A percentile compares a stretch with the other conserved stretches of the same genome.
Conservation (phyloP, 2,888 invertebrate genomes). For the Pheosia tremula region DNA sequence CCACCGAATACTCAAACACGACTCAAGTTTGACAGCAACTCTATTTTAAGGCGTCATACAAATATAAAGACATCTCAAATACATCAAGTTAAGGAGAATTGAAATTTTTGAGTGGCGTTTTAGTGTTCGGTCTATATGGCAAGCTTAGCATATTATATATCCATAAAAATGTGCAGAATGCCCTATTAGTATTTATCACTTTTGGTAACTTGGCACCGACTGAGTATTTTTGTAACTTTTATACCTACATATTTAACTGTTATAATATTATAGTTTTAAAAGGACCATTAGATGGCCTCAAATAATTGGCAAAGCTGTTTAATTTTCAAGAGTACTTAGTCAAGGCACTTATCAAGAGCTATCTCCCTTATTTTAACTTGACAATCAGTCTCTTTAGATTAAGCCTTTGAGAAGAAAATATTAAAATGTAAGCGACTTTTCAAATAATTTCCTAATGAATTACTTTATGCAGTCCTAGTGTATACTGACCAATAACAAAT, state of each 20-base stretch:
- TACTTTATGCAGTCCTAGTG: neutral
- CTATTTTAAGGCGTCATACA: too few species aligned
- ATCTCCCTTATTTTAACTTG: constrained; percentile 1
- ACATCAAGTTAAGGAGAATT: too few species aligned
- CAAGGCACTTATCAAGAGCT: neutral
- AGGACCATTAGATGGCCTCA: neutral
- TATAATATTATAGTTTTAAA: constrained; percentile 12
- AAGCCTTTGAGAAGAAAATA: neutral
- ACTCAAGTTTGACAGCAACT: too few species aligned
- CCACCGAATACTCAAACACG: too few species aligned
- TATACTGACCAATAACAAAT: too few species aligned
- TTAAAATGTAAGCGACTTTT: neutral
- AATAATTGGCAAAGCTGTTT: neutral
- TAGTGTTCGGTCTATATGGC: too few species aligned
- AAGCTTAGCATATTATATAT: too few species aligned
- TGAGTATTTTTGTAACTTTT: constrained; percentile 39
- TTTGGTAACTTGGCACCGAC: constrained; percentile 52
- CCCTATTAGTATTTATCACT: constrained; percentile 43
- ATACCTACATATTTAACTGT: constrained; percentile 4
- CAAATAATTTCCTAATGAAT: neutral
- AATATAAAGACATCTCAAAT: too few species aligned
- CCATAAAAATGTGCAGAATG: neutral
- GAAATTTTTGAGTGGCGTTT: too few species aligned
- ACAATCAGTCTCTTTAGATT: neutral
- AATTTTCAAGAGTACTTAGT: neutral